Conservation (phyloP, 2,888 invertebrate genomes). For the Macrosiphum euphorbiae region DNA sequence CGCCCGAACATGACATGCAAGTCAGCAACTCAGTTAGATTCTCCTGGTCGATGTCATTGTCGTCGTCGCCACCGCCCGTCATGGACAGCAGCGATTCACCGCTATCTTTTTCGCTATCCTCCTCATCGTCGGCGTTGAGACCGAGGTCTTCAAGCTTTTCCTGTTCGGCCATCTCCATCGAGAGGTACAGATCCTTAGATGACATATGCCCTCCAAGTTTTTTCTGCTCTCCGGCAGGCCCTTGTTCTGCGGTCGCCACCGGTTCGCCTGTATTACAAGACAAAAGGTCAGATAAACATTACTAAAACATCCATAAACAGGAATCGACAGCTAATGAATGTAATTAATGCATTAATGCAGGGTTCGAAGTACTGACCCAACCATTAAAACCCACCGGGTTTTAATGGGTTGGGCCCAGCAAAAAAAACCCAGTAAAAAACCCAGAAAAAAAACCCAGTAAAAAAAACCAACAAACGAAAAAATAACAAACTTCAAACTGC, state of each 20-base stretch:
- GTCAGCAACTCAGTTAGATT: neutral
- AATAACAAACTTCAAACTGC: too few relatives aligned
- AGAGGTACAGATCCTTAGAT: neutral
- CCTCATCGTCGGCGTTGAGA: neutral
- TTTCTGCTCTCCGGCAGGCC: neutral
- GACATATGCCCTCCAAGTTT: neutral
- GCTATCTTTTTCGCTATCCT: neutral
- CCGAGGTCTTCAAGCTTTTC: neutral
- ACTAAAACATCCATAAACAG: neutral
- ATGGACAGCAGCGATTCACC: neutral
- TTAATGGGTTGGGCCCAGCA: too few relatives aligned
- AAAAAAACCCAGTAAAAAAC: too few relatives aligned
- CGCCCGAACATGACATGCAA: neutral
- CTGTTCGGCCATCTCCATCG: conserved; percentile 22
- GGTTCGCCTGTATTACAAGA: neutral
- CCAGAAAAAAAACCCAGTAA: too few relatives aligned
- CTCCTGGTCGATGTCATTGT: neutral
- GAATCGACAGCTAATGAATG: neutral
- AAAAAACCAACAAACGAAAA: too few relatives aligned
- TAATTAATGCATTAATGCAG: too few relatives aligned
- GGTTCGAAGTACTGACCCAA: too few relatives aligned
- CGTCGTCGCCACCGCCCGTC: too few relatives aligned
- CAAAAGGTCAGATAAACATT: neutral
- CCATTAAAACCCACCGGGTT: too few relatives aligned
- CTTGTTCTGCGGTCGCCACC: neutral